A percentile compares a stretch with the other conserved stretches of the same genome.
Conservation (phyloP, 2,797 vertebrate genomes). For the Falco concolor region DNA sequence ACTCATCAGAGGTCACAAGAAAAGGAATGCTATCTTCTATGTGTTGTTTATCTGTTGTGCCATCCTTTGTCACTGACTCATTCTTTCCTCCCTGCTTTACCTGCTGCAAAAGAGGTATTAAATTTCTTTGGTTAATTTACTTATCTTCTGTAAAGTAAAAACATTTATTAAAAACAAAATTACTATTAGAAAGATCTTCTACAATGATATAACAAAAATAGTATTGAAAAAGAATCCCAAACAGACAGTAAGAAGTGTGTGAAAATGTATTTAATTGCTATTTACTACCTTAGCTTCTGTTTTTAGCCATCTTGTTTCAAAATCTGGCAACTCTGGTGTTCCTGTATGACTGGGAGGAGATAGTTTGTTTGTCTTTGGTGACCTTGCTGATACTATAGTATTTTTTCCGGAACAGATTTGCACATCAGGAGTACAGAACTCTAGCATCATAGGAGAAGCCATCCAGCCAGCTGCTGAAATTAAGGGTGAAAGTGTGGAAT, state of each 20-base stretch:
- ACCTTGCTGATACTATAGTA: neutral
- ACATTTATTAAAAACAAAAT: neutral
- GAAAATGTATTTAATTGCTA: neutral
- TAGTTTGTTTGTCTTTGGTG: neutral
- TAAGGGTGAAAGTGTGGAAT: fast-evolving
- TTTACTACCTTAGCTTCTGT: slow-evolving; percentile 38
- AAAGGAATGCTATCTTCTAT: neutral
- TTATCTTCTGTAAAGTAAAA: neutral
- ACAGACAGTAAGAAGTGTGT: neutral
- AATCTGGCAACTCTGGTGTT: slow-evolving; percentile 72
- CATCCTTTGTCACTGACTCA: neutral
- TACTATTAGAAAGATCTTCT: neutral
- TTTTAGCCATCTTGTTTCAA: slow-evolving; percentile 76
- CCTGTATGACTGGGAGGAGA: neutral
- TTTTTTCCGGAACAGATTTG: slow-evolving; percentile 72
- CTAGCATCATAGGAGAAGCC: slow-evolving; percentile 78
- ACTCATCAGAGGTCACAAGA: slow-evolving; percentile 32
- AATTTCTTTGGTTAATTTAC: neutral
- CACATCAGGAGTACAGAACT: slow-evolving; percentile 81
- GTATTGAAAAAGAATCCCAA: neutral
- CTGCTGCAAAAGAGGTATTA: slow-evolving; percentile 16
- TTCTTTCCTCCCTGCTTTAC: neutral
- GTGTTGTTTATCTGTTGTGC: neutral
- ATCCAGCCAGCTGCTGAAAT: slow-evolving; percentile 27
- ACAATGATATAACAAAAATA: neutral